Base-by-base conservation (phyloP, 2,113 vertebrate genomes). In the Anseranas semipalmata region DNA sequence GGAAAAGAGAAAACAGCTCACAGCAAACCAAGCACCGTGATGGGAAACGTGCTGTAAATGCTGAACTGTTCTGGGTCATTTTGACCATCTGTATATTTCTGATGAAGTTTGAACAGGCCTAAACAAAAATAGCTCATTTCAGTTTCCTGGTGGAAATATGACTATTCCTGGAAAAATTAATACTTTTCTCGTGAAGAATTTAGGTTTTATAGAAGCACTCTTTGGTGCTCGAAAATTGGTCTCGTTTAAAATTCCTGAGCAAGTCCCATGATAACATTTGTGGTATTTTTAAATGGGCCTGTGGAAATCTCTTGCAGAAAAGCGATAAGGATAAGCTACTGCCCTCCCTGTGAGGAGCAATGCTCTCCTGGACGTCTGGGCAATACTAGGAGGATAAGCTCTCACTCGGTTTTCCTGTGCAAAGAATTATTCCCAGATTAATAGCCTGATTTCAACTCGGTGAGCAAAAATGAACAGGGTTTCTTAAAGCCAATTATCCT, bases 1-100 rank as follows among this genome's bases (percentile, higher is more conserved):
- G 74, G 48, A 52, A 48, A 27, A 30, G 58, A 48, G 63, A 59
- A 53, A 12, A 35, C 0, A 10, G 32, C 46, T 81, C 0, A 0
- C 41, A 71, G 39, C 63, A 63, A 63, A 46, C 22, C 33, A 45
- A 55, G 13, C 30, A 35, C 41, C 37, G 33, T 22, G 37, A 3
- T 21, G 28, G 72, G 35, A 66, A 80, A 84, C 10, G 16, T 32
- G 15, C 21, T 55, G 75, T 32, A 43, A 76, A 52, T 16, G 30
- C 27, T 58, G 63, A 79, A 73, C 17, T 0, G 0, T 66, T 67
- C 39, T 39, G 67, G 35, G 33, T 70, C 41, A 13, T 76, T 65
- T 43, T 82, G 83, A 52, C 74, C 58, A 85, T 28, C 45, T 75
- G 45, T 25, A 19, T 58, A 56, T 45, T 95, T 90, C 45, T 77